Evolutionary conservation across 2,888 invertebrate species (phyloP), one percentile per base, ranked within the genome.

Genomic region (Caenorhabditis afra): DNA sequence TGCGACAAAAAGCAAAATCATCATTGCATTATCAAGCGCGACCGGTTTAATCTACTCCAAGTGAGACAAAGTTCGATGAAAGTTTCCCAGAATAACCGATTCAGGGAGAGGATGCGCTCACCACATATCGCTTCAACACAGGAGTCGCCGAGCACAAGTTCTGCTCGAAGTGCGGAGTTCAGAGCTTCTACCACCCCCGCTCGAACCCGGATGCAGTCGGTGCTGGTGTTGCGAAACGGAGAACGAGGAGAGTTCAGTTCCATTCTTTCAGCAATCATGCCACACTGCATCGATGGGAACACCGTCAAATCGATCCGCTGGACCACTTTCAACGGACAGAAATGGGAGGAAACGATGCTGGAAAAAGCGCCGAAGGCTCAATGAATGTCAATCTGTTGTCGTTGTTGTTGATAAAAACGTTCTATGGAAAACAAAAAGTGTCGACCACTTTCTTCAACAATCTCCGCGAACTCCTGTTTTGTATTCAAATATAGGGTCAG

Each of bases 131-230:
- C 10, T 87, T 87, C 67, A 87, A 87, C 67, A 80, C 84, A 4
- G 78, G 79, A 18, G 70, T 67, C 20, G 86, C 86, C 12, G 65
- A 84, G 47, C 86, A 87, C 67, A 58, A 57, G n/a, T 87, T 87
- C 76, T 87, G 86, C 45, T 81, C 82, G 10, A 81, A 57, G 4
- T 92, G 92, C 87, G 92, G 92, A 1, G 92, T 92, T 0, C 92
- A 92, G 82, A 91, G 92, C 83, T 92, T 92, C 86, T 92, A 92
- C 87, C 90, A 90, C 58, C 92, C 92, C 0, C 86, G 92, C 41
- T 92, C 92, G 0, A 92, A 92, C 84, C 92, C 92, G 1, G 91
- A 92, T 85, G 91, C 92, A 39, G 90, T 91, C 67, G 92, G 92
- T 92, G 12, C 62, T 11, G 16, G n/a, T 4, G 8, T 5, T 7